Base-by-base conservation (phyloP, 2,113 vertebrate genomes). In the Periophthalmodon schlosseri region DNA sequence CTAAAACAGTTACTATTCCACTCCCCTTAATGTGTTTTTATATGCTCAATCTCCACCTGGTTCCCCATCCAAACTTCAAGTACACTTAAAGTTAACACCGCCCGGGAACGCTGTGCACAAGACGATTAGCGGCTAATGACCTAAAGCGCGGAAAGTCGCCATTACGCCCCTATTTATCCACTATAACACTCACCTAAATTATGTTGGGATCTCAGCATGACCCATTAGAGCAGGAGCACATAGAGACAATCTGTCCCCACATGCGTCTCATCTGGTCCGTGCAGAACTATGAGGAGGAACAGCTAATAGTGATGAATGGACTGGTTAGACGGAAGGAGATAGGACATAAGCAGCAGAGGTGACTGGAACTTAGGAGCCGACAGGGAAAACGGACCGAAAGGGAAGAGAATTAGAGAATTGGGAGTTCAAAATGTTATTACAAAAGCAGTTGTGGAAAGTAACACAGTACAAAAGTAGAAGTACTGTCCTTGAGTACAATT, bases 271-370 rank as follows among this genome's bases (percentile, higher is more conserved):
- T 23, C 67, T 13, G 33, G 68, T 66, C 49, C 23, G 56, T 57
- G 73, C 72, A 57, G 58, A 7, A 10, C 34, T 3, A 36, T 3
- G 54, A 44, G 50, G 21, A 36, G 24, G 57, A 54, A 15, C 75
- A 20, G 18, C 66, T 87, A 84, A 85, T 85, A 50, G 78, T 85
- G 84, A 84, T 87, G 71, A 84, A 90, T 86, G 82, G 60, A 71
- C 54, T 71, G 71, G 54, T 28, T 28, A 3, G 47, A 63, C 36
- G 36, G 47, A 5, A 73, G 68, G 70, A 66, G 84, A 77, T 74
- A 78, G 39, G 85, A 90, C 87, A 83, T 86, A 86, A 82, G 85
- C 75, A 60, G 56, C 69, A 71, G 67, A 77, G 75, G 75, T 75
- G 88, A 73, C 28, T 28, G 28, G 28, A 28, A 3, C 28, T 28